Evolutionary conservation across 1,140 invertebrate species (phyloP).

Genomic region (Andricus grossulariae): DNA sequence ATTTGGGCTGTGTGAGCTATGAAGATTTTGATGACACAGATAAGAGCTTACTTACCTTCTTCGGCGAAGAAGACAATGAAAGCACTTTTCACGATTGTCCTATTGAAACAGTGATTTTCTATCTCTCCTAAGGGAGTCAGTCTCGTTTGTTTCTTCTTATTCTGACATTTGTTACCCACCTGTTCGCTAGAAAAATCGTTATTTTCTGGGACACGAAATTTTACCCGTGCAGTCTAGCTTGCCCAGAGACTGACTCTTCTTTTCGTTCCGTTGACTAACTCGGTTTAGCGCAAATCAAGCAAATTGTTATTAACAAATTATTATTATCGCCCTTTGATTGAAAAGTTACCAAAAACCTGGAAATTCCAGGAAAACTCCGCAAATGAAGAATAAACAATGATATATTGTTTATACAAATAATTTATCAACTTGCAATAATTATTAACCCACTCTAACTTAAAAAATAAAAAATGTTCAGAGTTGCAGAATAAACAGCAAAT

Average conservation of each 20-base stretch:
- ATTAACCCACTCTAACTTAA: too few relatives aligned
- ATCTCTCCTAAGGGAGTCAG: conserved; percentile 33
- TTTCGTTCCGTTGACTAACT: background rate
- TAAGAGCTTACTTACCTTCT: conserved; percentile 1
- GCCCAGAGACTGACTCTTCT: background rate
- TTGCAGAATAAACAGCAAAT: too few relatives aligned
- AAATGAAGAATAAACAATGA: too few relatives aligned
- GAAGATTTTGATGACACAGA: too few relatives aligned
- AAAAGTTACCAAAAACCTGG: too few relatives aligned
- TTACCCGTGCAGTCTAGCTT: background rate
- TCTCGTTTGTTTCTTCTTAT: background rate
- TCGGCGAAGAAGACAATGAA: conserved; percentile 36
- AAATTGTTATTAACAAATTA: too few relatives aligned
- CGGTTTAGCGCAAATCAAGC: too few relatives aligned
- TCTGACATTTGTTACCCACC: background rate
- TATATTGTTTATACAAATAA: too few relatives aligned
- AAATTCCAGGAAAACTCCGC: too few relatives aligned
- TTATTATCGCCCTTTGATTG: too few relatives aligned
- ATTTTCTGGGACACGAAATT: conserved; percentile 14
- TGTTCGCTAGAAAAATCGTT: background rate
- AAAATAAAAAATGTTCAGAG: too few relatives aligned
- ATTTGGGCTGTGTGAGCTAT: background rate
- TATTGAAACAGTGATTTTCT: conserved; percentile 43
- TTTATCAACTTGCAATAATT: too few relatives aligned
- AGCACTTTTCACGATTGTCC: conserved; percentile 44